These are phyloP conservation scores for Nasonovia ribisnigri DNA, from an alignment of 2,888 invertebrate species.

Conservation along the genomic window DNA sequence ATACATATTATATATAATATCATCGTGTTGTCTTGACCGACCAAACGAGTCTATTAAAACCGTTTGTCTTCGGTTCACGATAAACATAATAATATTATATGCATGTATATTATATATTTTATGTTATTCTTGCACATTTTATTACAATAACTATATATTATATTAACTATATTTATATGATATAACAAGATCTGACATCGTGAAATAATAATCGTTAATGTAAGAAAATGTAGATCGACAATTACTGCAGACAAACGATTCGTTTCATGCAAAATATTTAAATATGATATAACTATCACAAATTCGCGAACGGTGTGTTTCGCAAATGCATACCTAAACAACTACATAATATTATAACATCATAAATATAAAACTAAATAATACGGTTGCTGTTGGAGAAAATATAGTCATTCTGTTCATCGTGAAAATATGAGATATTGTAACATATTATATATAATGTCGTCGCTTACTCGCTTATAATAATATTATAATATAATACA, in stretches of 20 bases:
- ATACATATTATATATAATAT: background rate
- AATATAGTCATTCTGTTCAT: background rate
- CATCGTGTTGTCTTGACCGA: background rate
- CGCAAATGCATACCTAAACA: background rate
- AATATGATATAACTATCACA: background rate
- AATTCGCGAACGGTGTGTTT: background rate
- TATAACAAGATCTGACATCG: background rate
- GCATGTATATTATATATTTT: background rate
- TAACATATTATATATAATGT: background rate
- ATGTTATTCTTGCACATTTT: background rate
- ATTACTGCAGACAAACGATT: background rate
- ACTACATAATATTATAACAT: background rate
- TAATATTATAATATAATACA: too few species aligned
- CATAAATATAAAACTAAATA: background rate
- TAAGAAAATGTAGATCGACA: background rate
- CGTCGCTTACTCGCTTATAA: background rate
- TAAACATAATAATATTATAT: slow-evolving; percentile 24
- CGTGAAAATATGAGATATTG: background rate
- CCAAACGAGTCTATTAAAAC: slow-evolving; percentile 56
- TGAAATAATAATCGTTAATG: background rate
- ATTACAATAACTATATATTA: background rate
- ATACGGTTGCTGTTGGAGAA: background rate
- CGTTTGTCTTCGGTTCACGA: slow-evolving; percentile 11
- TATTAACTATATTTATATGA: background rate
- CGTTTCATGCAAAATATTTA: background rate